Base-by-base conservation (phyloP, 2,888 invertebrate species). In the Ectemnius cavifrons region DNA sequence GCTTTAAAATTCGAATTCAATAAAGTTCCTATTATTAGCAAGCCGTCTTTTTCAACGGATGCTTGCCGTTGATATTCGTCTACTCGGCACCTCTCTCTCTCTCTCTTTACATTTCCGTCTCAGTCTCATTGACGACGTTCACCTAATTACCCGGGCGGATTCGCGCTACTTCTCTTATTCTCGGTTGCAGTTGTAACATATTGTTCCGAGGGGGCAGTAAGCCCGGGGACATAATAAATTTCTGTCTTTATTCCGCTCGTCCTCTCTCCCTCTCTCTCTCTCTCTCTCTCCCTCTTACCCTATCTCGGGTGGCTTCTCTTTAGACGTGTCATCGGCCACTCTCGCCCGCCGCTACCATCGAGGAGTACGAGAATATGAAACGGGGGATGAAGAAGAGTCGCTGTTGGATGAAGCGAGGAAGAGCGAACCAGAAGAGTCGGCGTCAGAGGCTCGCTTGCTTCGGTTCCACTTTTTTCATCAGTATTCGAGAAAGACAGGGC, bases 211-310 rank as follows among this genome's bases (percentile, higher is more conserved):
- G 77, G 82, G 82, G 77, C 81, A 79, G 77, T 73, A 74, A 49
- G 81, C 82, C 79, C 71, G 71, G 70, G 82, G 82, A 82, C 79
- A 73, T 82, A 82, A 83, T 83, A 83, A 81, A 83, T 83, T 79
- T 79, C 76, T 74, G 80, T 73, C 74, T 63, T 60, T 56, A 46
- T 62, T 37, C 67, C 62, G 20, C 56, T 63, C 67, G 18, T 73
- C 27, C 64, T 67, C 70, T 63, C 70, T 64, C 49, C 66, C 23
- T 59, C 59, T 52, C 56, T 6, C 20, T n/a, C 14, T 59, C 46
- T 14, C n/a, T 62, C 56, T 6, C 20, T n/a, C 14, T 59, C 46
- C 14, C n/a, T 62, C 77, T 62, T 70, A 60, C 27, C 57, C 56
- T 45, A 49, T 56, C 56, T 68, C 66, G 52, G 52, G 64, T 47